Base-by-base conservation (phyloP, 2,797 vertebrate species). In the Urocyon cinereoargenteus region DNA sequence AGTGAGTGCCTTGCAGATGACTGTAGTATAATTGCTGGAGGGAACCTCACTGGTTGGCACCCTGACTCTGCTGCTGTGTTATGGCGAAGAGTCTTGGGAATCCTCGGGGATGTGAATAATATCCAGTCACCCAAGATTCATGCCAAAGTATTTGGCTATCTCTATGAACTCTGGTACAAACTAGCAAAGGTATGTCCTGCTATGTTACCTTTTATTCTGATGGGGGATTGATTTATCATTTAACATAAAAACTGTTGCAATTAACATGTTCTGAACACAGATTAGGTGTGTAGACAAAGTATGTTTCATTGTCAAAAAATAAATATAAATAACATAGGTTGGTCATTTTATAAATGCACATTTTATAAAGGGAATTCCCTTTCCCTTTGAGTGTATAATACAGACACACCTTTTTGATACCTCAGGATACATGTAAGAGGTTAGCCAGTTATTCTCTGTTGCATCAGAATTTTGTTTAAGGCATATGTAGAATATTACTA, bases 161-260 rank as follows among this genome's bases (percentile, higher is more conserved):
- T 99, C 79, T 99, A 99, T 97, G 99, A 99, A 90, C 99, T 99
- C 90, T 99, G 99, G 99, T 99, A 99, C 98, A 99, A 99, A 98
- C 99, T 99, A 93, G 99, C 99, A 90, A 99, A 99, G 99, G 99
- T 99, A 99, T 24, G 14, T 90, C 90, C 66, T 94, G 3, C 66
- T 10, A 6, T 62, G 3, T 79, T 95, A 95, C 1, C 0, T 96
- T 40, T 83, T 92, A 73, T 91, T 88, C 10, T 97, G 40, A 86
- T 24, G 22, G 5, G 49, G 36, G 62, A 13, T 64, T 22, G 9
- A 34, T 45, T 53, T 40, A 55, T 91, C 24, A 16, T 94, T 87
- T 89, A 22, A 57, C 40, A 36, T 72, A 91, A 85, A 96, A 95
- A 75, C 53, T 36, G 28, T 83, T 85, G 4, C 95, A 68, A 36